Percentiles rank a stretch among this genome's conserved stretches.
These are phyloP conservation scores for Acipenser ruthenus DNA, from an alignment of 2,797 vertebrate species.

Conservation along the genomic window DNA sequence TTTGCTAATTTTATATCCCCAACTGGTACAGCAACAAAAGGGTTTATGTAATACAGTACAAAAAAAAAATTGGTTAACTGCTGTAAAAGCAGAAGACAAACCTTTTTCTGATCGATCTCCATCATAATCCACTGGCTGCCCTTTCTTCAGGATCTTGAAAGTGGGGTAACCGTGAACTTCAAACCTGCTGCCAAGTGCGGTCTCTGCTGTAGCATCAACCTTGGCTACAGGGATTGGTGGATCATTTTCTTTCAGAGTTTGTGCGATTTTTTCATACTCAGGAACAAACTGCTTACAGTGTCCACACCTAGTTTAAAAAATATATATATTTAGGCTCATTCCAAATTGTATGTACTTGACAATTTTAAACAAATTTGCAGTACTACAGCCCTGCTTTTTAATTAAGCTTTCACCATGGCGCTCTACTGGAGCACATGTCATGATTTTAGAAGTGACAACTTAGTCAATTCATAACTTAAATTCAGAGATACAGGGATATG, in stretches of 20 bases:
- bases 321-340: neutral
- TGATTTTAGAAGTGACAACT: too few species aligned
- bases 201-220: constrained; percentile 80
- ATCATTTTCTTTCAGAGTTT: constrained; percentile 74
- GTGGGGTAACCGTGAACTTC: constrained; percentile 92
- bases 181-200: constrained; percentile 63
- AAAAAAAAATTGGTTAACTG: too few species aligned
- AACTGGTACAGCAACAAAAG: too few species aligned
- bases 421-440: too few species aligned
- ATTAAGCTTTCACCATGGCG: too few species aligned
- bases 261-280: constrained; percentile 89
- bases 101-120: constrained; percentile 80
- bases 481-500: too few species aligned
- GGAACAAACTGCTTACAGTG: constrained; percentile 93
- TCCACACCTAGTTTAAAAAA: constrained; percentile 70
- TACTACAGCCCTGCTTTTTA: too few species aligned
- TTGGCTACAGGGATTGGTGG: constrained; percentile 88
- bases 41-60: too few species aligned
- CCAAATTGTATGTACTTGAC: too few species aligned
- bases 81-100: constrained; percentile 30
- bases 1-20: too few species aligned
- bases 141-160: constrained; percentile 91
- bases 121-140: constrained; percentile 83
- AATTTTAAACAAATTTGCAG: too few species aligned
- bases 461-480: too few species aligned